Conservation (phyloP, 2,113 vertebrate genomes). For the Leiothrix lutea region DNA sequence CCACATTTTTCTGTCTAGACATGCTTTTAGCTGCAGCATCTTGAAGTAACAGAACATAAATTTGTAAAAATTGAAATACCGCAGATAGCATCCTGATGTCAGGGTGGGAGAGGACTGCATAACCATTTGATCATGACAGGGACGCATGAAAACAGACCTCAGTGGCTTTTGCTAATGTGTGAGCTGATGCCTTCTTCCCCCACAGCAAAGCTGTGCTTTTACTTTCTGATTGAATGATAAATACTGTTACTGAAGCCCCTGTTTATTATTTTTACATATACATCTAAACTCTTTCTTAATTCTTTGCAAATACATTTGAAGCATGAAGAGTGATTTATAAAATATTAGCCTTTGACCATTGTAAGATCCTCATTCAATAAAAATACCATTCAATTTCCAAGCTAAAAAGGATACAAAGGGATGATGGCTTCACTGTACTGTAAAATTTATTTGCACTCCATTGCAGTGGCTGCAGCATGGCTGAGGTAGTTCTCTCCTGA, state of each 20-base stretch:
- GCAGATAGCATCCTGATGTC: background rate
- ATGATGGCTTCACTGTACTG: background rate
- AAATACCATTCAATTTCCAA: background rate
- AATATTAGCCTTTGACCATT: background rate
- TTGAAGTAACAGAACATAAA: background rate
- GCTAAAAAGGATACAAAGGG: background rate
- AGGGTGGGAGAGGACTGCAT: background rate
- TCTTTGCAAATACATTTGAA: background rate
- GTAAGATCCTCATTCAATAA: background rate
- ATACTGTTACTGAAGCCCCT: background rate
- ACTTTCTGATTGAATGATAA: background rate
- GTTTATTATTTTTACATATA: background rate
- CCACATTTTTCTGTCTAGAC: conserved; percentile 13
- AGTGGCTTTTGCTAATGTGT: background rate
- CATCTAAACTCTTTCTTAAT: background rate
- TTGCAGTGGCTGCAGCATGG: background rate
- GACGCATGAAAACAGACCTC: background rate
- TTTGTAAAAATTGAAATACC: background rate
- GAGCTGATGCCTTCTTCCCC: background rate
- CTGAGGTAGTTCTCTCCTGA: background rate
- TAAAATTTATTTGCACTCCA: background rate
- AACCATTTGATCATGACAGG: background rate
- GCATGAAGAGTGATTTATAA: background rate
- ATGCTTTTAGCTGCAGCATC: background rate
- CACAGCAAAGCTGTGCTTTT: background rate